Conservation (phyloP, 2,888 invertebrate species). For the Polietes domitor region DNA sequence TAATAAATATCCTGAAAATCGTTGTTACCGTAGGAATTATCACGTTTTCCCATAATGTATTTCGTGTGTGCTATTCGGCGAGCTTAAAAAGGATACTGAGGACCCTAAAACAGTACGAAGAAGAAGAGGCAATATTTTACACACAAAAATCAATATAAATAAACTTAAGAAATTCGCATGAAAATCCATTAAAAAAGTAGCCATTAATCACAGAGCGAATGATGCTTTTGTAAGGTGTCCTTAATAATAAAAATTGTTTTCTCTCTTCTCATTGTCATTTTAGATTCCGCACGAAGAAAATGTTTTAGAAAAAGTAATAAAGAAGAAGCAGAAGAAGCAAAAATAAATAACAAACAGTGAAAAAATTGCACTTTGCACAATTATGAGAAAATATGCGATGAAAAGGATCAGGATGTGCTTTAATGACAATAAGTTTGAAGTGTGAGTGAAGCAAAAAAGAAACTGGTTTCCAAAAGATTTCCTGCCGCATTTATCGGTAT, state of each 20-base stretch:
- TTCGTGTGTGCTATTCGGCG: slow-evolving; percentile 28
- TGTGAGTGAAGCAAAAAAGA: background rate
- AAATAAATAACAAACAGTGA: background rate
- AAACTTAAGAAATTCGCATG: background rate
- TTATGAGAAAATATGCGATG: background rate
- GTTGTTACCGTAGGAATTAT: slow-evolving; percentile 37
- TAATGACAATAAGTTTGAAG: background rate
- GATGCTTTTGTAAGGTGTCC: background rate
- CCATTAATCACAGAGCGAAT: background rate
- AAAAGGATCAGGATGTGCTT: background rate
- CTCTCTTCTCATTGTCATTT: background rate
- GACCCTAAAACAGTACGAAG: background rate
- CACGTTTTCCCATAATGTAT: slow-evolving; percentile 47
- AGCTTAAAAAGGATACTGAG: background rate
- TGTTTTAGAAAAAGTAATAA: slow-evolving; percentile 11
- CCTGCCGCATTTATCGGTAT: background rate
- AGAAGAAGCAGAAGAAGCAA: background rate
- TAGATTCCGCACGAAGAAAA: slow-evolving; percentile 9
- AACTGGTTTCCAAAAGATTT: background rate
- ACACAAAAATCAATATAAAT: background rate
- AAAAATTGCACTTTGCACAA: background rate
- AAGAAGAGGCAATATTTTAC: background rate
- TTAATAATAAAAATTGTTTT: background rate
- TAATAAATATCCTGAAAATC: slow-evolving; percentile 30
- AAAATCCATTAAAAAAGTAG: background rate